Conservation (phyloP, 2,888 invertebrate genomes). For the Zygaena filipendulae region DNA sequence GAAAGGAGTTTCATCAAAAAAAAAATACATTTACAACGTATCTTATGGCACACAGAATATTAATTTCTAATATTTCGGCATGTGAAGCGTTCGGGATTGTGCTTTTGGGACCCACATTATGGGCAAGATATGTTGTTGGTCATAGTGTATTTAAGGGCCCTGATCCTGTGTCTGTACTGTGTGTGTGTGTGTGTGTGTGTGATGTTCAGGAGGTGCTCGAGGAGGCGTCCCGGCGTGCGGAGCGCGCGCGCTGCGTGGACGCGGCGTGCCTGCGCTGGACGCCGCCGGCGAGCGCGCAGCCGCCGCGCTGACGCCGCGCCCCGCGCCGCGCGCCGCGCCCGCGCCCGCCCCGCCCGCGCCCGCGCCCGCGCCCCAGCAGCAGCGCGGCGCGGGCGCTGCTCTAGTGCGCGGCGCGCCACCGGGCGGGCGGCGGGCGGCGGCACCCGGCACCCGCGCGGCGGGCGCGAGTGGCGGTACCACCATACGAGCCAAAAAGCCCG, state of each 20-base stretch:
- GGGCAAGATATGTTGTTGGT: no score
- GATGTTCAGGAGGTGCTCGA: constrained; percentile 94
- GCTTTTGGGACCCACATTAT: no score
- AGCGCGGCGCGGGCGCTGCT: constrained; percentile 27
- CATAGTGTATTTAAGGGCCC: no score
- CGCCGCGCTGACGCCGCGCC: constrained; percentile 33
- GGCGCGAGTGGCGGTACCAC: constrained; percentile 2
- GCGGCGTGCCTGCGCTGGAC: constrained; percentile 89
- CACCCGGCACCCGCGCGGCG: constrained; percentile 9
- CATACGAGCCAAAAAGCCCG: no score
- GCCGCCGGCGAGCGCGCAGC: constrained; percentile 53
- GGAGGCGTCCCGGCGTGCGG: constrained; percentile 88
- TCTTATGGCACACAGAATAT: no score
- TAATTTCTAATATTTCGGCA: no score
- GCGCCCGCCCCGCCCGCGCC: constrained; percentile 18
- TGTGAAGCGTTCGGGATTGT: no score
- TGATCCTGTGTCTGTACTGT: no score
- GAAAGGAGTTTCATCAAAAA: no score
- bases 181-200: no score
- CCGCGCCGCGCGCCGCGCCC: constrained; percentile 23
- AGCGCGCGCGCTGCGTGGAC: constrained; percentile 90
- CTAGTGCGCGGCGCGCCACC: constrained; percentile 17
- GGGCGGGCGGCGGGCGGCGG: constrained; percentile 11
- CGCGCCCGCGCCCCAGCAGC: constrained; percentile 23
- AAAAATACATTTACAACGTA: no score